Conservation (phyloP, 2,888 invertebrate species). For the Acleris cristana region DNA sequence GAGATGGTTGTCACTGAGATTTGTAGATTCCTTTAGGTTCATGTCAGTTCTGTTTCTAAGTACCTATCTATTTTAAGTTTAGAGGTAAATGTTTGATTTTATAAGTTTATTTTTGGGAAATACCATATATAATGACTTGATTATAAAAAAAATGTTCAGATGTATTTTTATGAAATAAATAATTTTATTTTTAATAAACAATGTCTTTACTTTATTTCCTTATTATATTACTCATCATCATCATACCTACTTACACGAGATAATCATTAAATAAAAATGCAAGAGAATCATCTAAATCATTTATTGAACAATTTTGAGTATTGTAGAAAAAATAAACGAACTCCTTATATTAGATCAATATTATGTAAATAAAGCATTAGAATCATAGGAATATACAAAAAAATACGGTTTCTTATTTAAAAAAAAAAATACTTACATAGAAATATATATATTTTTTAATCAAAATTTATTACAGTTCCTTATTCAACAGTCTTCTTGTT, state of each 20-base stretch:
- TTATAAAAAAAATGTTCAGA: background rate
- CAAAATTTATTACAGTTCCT: background rate
- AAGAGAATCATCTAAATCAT: background rate
- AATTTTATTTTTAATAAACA: background rate
- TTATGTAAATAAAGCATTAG: background rate
- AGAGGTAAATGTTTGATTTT: constrained; percentile 1
- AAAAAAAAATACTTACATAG: background rate
- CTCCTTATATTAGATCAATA: background rate
- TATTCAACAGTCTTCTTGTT: background rate
- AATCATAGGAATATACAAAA: background rate
- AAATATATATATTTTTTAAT: too few relatives aligned
- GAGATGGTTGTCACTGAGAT: too few relatives aligned
- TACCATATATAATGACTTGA: background rate
- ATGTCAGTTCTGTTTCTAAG: too few relatives aligned
- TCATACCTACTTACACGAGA: background rate
- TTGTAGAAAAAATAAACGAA: background rate
- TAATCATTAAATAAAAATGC: background rate
- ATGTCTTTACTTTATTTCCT: background rate
- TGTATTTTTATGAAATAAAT: constrained; percentile 8
- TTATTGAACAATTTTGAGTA: background rate
- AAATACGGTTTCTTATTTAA: background rate
- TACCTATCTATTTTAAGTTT: constrained; percentile 9
- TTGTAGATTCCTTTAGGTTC: too few relatives aligned
- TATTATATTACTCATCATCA: background rate
- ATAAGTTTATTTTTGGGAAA: background rate